Percentiles rank a stretch among this genome's conserved stretches.
Evolutionary conservation across 2,797 vertebrate genomes (phyloP).

Genomic region (Lepilemur septentrionalis): DNA sequence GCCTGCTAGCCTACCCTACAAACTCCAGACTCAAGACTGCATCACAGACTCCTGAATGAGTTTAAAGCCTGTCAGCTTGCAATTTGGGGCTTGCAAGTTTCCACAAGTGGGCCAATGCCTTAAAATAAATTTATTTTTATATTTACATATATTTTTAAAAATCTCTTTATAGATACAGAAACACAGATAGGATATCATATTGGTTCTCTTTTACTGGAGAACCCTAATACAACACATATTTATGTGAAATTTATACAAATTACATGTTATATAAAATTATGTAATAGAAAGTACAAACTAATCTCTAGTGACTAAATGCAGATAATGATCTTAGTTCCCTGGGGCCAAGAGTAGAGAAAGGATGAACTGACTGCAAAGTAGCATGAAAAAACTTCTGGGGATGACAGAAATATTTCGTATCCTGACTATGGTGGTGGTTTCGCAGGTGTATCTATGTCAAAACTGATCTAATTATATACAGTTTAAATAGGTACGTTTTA

Average conservation of each 20-base stretch:
- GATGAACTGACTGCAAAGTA: neutral
- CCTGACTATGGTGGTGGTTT: neutral
- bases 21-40: neutral
- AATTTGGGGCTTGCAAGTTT: neutral
- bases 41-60: neutral
- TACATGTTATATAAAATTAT: neutral
- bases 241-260: neutral
- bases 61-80: neutral
- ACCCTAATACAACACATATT: neutral
- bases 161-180: neutral
- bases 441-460: neutral
- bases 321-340: neutral
- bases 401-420: neutral
- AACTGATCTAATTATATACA: neutral
- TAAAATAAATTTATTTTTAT: neutral
- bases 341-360: neutral
- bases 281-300: conserved; percentile 32
- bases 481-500: neutral
- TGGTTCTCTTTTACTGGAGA: neutral
- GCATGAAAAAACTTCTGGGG: neutral
- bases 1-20: neutral
- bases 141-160: neutral
- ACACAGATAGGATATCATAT: neutral
- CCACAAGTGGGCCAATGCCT: neutral
- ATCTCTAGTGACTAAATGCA: neutral